Percentiles rank a stretch among this genome's conserved stretches.
Evolutionary conservation across 2,888 invertebrate species (phyloP).

Genomic region (Lochmaea crataegi): DNA sequence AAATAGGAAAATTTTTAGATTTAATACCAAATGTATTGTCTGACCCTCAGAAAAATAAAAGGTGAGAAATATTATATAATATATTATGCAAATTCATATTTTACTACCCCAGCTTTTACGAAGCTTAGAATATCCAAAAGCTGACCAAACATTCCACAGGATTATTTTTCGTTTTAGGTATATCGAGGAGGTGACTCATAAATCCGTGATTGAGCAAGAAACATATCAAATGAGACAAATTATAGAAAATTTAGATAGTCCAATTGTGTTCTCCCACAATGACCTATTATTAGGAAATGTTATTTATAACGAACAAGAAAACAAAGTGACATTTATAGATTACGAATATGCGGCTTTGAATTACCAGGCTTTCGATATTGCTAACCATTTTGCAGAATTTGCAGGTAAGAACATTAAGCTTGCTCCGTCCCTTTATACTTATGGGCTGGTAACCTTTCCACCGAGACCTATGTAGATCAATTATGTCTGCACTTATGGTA

Average conservation of each 20-base stretch:
- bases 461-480: too few relatives aligned
- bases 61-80: slow-evolving; percentile 18
- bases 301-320: slow-evolving; percentile 79
- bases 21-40: slow-evolving; percentile 79
- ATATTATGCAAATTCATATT: too few relatives aligned
- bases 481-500: too few relatives aligned
- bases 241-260: slow-evolving; percentile 75
- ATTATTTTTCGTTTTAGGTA: slow-evolving; percentile 34
- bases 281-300: slow-evolving; percentile 96
- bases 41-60: slow-evolving; percentile 59
- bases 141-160: too few relatives aligned
- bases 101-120: too few relatives aligned
- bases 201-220: slow-evolving; percentile 75
- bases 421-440: too few relatives aligned
- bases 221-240: slow-evolving; percentile 73
- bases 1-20: slow-evolving; percentile 78
- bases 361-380: slow-evolving; percentile 96
- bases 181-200: slow-evolving; percentile 58
- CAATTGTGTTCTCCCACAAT: slow-evolving; percentile 95
- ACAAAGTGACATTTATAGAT: slow-evolving; percentile 91
- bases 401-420: too few relatives aligned
- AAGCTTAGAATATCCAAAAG: too few relatives aligned
- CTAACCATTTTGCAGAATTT: slow-evolving; percentile 98
- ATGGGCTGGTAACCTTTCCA: too few relatives aligned
- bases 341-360: slow-evolving; percentile 96